Evolutionary conservation across 2,888 invertebrate species (phyloP).

Genomic region (Meteorus colon): DNA sequence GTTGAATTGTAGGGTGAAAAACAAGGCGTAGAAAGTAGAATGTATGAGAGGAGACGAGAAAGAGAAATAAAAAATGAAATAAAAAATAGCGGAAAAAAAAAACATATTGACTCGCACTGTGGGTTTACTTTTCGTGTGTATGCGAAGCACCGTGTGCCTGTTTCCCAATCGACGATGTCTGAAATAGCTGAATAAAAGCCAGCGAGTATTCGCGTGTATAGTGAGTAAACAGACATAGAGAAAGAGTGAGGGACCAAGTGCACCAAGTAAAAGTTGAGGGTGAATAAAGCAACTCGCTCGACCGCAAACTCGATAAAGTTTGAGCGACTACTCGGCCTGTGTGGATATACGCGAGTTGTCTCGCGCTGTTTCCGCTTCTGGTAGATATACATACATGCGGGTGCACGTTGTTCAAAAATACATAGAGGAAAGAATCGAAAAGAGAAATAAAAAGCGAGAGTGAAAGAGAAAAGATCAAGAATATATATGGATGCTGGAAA

Average conservation of each 20-base stretch:
- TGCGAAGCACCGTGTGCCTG: not conserved
- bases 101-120: slow-evolving; percentile 31
- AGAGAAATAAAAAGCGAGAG: slow-evolving; percentile 40
- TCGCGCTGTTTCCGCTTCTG: slow-evolving; percentile 64
- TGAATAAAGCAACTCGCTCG: slow-evolving; percentile 64
- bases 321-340: slow-evolving; percentile 57
- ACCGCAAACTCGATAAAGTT: slow-evolving; percentile 71
- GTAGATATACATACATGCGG: slow-evolving; percentile 10
- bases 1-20: slow-evolving; percentile 13
- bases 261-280: slow-evolving; percentile 62
- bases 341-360: slow-evolving; percentile 51
- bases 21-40: not conserved
- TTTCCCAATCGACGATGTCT: slow-evolving; percentile 23
- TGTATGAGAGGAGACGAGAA: not conserved
- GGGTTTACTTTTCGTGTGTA: not conserved
- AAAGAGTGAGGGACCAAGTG: not conserved
- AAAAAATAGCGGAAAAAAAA: slow-evolving; percentile 11
- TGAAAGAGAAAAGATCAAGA: slow-evolving; percentile 38
- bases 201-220: slow-evolving; percentile 28
- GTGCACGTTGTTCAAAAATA: slow-evolving; percentile 23
- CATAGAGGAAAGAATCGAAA: slow-evolving; percentile 39
- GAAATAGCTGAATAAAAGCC: slow-evolving; percentile 45
- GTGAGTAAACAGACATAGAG: slow-evolving; percentile 5
- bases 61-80: not conserved
- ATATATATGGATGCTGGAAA: slow-evolving; percentile 11